These are phyloP conservation scores for Salvelinus namaycush DNA, from an alignment of 2,113 vertebrate species.

Conservation along the genomic window DNA sequence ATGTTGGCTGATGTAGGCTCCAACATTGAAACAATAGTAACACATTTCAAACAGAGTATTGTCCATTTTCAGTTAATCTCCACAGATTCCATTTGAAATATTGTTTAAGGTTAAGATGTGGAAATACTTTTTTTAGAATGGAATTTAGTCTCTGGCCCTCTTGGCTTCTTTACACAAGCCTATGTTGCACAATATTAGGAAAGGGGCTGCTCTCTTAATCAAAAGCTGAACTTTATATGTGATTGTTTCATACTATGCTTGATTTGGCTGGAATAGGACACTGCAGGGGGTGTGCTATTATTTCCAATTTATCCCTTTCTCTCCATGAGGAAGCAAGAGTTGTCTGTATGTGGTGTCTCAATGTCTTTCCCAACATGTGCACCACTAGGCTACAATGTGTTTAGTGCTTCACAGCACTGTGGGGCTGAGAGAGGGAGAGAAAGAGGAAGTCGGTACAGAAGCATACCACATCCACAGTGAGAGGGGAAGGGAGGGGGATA, in stretches of 20 bases:
- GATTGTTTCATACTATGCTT: conserved; percentile 51
- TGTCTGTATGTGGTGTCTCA: conserved; percentile 41
- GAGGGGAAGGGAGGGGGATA: background rate
- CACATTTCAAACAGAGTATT: background rate
- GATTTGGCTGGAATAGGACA: conserved; percentile 44
- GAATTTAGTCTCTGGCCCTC: conserved; percentile 55
- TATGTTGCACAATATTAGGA: conserved; percentile 62
- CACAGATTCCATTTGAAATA: background rate
- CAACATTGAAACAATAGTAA: background rate
- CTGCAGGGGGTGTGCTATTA: conserved; percentile 4
- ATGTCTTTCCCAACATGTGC: conserved; percentile 55
- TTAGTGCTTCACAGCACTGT: background rate
- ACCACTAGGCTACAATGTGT: conserved; percentile 34
- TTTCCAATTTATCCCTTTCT: background rate
- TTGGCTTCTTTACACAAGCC: conserved; percentile 52
- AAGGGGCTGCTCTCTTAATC: conserved; percentile 24
- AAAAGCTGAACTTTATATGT: conserved; percentile 39
- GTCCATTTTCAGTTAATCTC: background rate
- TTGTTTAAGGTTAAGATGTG: conserved; percentile 44
- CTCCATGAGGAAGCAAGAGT: conserved; percentile 15
- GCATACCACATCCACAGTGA: background rate
- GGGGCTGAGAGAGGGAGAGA: background rate
- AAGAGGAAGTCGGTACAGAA: background rate
- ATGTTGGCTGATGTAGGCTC: background rate
- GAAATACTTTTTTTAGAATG: conserved; percentile 50